Base-by-base conservation (phyloP, 2,113 vertebrate genomes). In the Thomomys bottae region DNA sequence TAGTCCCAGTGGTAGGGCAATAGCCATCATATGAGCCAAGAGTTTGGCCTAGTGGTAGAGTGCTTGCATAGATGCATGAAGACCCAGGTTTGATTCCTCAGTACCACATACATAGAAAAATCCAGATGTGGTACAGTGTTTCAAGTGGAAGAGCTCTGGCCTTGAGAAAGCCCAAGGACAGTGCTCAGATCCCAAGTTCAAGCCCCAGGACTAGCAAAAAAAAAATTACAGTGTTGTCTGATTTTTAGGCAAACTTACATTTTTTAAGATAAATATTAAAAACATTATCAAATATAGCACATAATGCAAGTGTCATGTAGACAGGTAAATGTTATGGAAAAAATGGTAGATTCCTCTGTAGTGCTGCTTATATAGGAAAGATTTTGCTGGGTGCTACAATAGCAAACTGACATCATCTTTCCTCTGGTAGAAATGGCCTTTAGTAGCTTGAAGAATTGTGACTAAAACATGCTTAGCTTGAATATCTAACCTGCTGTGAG, bases 391-490 rank as follows among this genome's bases (percentile, higher is more conserved):
- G 30, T 66, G 18, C 26, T 57, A 67, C 8, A 38, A 30, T 36
- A 90, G 26, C 32, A 88, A 89, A 88, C 77, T 5, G 89, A 59
- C 24, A 64, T 77, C 84, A 85, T 61, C 6, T 54, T 89, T 80
- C 32, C 42, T 93, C 61, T 26, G 30, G 73, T 71, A 84, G 68
- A 15, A 76, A 57, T 64, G 70, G 36, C 67, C 67, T 95, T 93
- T 54, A 72, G 18, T 67, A 78, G 57, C 59, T 90, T 89, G 59
- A 94, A 90, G 42, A 91, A 66, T 76, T 92, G 42, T 32, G 84
- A 90, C 64, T 89, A 90, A 92, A 92, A 89, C 91, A 89, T 78
- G 66, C 71, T 87, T 87, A 93, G 67, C 68, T 90, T 94, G 77
- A 87, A 78, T 90, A 67, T 45, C 21, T 89, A 93, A 77, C 72